phyloP scores from a whole-genome alignment of 2,888 invertebrate genomes.

The Ophonus ardosiacus region DNA sequence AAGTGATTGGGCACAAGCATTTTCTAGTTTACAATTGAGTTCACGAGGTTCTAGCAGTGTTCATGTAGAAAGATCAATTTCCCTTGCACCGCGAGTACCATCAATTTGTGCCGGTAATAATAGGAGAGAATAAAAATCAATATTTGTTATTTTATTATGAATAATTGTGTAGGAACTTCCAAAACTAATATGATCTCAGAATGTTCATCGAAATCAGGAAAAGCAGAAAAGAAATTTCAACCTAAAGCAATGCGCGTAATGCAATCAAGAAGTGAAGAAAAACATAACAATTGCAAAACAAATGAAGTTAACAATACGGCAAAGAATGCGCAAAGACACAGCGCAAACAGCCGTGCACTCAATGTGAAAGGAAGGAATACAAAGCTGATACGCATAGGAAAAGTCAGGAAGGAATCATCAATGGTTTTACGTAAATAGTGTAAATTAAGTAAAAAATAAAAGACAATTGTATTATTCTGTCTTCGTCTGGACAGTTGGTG shows the following conservation, averaged over 20 bases:
- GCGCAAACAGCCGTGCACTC: slow-evolving; percentile 14
- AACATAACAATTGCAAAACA: background rate
- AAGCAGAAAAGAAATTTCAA: slow-evolving; percentile 1
- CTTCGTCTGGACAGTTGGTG: slow-evolving; percentile 13
- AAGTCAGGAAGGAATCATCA: slow-evolving; percentile 19
- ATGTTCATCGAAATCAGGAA: background rate
- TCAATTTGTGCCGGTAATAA: background rate
- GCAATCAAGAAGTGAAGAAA: background rate
- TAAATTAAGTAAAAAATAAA: slow-evolving; percentile 19
- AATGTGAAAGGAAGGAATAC: slow-evolving; percentile 49
- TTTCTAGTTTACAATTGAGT: slow-evolving; percentile 38
- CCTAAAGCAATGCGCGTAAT: background rate
- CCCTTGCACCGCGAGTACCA: background rate
- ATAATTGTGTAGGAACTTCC: background rate
- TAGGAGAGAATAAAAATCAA: background rate
- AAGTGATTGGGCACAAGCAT: slow-evolving; percentile 51
- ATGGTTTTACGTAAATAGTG: slow-evolving; percentile 2
- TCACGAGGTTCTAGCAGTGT: background rate
- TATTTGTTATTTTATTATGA: background rate
- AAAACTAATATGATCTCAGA: background rate
- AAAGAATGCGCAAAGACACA: background rate
- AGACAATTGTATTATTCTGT: slow-evolving; percentile 16
- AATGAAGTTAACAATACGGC: background rate
- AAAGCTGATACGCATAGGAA: slow-evolving; percentile 53
- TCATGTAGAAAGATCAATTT: background rate